Evolutionary conservation across 2,113 vertebrate species (phyloP), one percentile per base, ranked within the genome.

Genomic region (Pituophis catenifer): DNA sequence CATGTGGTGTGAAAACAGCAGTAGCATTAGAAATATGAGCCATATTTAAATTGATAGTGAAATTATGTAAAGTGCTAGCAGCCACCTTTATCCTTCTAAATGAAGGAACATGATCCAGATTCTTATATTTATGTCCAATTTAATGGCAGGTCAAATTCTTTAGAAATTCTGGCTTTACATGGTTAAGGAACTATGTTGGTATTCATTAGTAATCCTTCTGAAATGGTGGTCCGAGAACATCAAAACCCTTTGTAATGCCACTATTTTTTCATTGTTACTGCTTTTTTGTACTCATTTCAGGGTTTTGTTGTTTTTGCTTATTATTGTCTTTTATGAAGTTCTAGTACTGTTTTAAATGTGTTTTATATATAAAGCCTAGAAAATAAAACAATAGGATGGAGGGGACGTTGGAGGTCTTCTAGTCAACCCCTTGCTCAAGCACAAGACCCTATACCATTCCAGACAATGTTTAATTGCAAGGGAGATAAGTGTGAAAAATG

Each of bases 1-100:
- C 50, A 21, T 85, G 94, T 93, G 88, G 4, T 8, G 88, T 26
- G 0, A 94, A 86, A 94, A 93, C 2, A 88, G 29, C 88, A 70
- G 29, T 90, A 26, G 86, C 33, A 48, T 58, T 86, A 86, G 90
- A 86, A 86, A 92, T 52, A 92, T 53, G 55, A 26, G 19, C 58
- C 62, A 62, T 62, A 62, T 52, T 53, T 88, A 62, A 87, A 59
- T 52, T 59, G 44, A 48, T n/a, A 52, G 33, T 81, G 33, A 81
- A 81, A 21, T 81, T 33, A 92, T 29, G 70, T 12, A 87, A n/a
- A 62, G 23, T n/a, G 38, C 55, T n/a, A 87, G 11, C 54, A 59
- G 44, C 38, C 29, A 62, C 54, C 54, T 87, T 57, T 62, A 50
- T n/a, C 9, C 26, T 59, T 75, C 5, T 70, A 92, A 88, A 88